phyloP scores from a whole-genome alignment of 2,113 vertebrate species.

The Gavia stellata region DNA sequence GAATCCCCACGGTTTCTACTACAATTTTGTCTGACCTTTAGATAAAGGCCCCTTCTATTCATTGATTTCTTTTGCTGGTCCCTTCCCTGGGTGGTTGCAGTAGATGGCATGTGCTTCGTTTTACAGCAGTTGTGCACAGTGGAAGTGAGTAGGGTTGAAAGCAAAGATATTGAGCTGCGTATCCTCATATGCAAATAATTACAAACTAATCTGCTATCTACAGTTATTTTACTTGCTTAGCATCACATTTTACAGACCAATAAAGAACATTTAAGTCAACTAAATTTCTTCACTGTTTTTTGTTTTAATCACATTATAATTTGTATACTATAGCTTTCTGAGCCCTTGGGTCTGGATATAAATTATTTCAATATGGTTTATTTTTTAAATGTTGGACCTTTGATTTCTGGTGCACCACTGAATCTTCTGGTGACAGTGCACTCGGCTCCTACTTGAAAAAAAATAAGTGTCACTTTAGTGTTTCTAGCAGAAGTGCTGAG shows the following conservation, averaged over 20 bases:
- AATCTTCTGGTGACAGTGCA: not conserved
- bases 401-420: not conserved
- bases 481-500: not conserved
- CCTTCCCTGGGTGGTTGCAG: not conserved
- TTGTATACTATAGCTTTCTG: not conserved
- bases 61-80: not conserved
- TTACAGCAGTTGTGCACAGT: not conserved
- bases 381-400: not conserved
- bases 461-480: not conserved
- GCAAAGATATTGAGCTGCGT: not conserved
- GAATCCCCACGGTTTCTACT: not conserved
- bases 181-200: not conserved
- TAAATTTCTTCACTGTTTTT: not conserved
- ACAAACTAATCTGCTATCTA: not conserved
- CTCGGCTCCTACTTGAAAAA: not conserved
- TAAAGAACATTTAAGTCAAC: not conserved
- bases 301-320: not conserved
- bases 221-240: not conserved
- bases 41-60: not conserved
- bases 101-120: not conserved
- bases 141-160: not conserved
- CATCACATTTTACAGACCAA: not conserved
- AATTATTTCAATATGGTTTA: not conserved
- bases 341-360: not conserved
- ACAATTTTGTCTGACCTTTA: conserved; percentile 22